A percentile compares a stretch with the other conserved stretches of the same genome.
phyloP scores from a whole-genome alignment of 2,113 vertebrate species.

The Mixornis gularis region DNA sequence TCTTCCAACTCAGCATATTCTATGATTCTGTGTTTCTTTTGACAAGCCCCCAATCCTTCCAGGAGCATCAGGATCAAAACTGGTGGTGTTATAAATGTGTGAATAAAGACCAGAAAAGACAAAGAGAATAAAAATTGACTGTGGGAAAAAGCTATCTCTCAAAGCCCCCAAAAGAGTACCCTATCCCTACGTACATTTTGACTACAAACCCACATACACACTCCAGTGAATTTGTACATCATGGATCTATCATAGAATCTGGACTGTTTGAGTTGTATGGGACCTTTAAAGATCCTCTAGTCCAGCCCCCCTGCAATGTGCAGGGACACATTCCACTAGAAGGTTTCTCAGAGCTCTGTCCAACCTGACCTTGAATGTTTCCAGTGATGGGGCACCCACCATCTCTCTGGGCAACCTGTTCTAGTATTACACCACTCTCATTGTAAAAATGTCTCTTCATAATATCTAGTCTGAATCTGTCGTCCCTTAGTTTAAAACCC shows the following conservation, averaged over 20 bases:
- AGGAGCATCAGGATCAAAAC: neutral
- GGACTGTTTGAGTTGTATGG: neutral
- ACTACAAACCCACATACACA: neutral
- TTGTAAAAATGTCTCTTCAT: neutral
- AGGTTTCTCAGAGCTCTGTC: fast-evolving
- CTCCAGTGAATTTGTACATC: neutral
- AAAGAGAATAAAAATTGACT: neutral
- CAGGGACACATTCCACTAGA: neutral
- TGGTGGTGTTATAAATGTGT: neutral
- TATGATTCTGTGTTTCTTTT: neutral
- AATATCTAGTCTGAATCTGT: neutral
- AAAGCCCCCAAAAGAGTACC: neutral
- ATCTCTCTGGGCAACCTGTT: neutral
- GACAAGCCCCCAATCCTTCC: neutral
- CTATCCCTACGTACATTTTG: fast-evolving
- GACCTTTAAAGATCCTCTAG: neutral
- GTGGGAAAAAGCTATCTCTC: neutral
- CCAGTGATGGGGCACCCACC: neutral
- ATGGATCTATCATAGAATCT: neutral
- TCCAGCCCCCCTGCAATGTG: neutral
- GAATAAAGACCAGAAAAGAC: neutral
- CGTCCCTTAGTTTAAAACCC: neutral
- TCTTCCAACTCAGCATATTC: neutral
- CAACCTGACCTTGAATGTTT: neutral
- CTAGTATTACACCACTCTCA: neutral